phyloP scores from a whole-genome alignment of 2,888 invertebrate species.

The Brassicogethes aeneus region DNA sequence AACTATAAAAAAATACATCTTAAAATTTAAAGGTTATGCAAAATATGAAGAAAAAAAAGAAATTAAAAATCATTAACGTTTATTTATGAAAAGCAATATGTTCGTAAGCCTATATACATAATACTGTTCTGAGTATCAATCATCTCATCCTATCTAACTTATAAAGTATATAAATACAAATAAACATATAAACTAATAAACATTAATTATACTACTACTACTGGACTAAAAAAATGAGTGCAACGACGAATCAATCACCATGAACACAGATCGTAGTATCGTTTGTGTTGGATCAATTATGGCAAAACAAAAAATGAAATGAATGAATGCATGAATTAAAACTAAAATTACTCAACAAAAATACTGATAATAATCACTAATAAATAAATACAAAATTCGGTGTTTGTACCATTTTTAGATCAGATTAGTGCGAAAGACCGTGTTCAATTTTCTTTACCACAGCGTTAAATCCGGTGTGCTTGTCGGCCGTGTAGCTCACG shows the following conservation, averaged over 20 bases:
- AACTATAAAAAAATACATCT: not conserved
- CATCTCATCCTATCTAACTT: constrained; percentile 7
- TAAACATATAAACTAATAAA: constrained; percentile 10
- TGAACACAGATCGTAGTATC: constrained; percentile 24
- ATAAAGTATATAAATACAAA: constrained; percentile 10
- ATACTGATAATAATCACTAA: constrained; percentile 11
- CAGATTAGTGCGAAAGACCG: constrained; percentile 19
- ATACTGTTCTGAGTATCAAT: constrained; percentile 11
- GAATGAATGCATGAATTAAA: constrained; percentile 2
- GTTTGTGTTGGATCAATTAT: constrained; percentile 8
- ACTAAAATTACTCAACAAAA: constrained; percentile 11
- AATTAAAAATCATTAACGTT: constrained; percentile 16
- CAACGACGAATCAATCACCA: constrained; percentile 11
- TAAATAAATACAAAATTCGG: constrained; percentile 10
- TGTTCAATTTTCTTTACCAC: constrained; percentile 33
- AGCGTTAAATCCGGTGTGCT: constrained; percentile 37
- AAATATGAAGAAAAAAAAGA: too few species aligned
- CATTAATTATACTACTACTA: not conserved
- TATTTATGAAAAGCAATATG: constrained; percentile 12
- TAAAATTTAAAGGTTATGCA: too few species aligned
- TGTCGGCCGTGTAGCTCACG: constrained; percentile 37
- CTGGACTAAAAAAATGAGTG: constrained; percentile 5
- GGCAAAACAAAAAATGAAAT: constrained; percentile 10
- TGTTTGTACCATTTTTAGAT: constrained; percentile 4
- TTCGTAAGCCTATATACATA: constrained; percentile 14